Evolutionary conservation across 2,113 vertebrate species (phyloP), one percentile per base, ranked within the genome.

Genomic region (Pithys albifrons): DNA sequence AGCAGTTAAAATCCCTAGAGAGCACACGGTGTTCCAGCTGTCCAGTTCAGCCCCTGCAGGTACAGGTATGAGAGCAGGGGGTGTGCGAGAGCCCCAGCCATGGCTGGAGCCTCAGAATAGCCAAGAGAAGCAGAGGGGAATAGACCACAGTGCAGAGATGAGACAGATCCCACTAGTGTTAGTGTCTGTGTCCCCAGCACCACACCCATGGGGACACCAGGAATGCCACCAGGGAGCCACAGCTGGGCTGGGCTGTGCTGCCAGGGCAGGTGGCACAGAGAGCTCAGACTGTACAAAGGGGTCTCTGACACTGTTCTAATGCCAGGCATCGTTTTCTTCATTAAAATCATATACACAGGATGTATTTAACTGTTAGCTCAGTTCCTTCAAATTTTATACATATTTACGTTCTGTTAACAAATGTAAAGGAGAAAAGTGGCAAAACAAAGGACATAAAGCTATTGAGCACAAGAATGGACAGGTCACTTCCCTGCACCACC

Each of bases 321-420:
- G 97, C 98, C 98, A 98, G 98, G 96, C 97, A 99, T 98, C 98
- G 96, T 98, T 96, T 98, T 99, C 99, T 98, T 99, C 98, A 98
- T 99, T 99, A 98, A 99, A 99, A 99, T 99, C 99, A 99, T 99
- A 98, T 98, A 99, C 99, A 98, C 98, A 98, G 97, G 98, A 98
- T 96, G 98, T 98, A 98, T 98, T 96, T 98, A 97, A 98, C 98
- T 97, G 98, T 99, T 99, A 99, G 98, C 98, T 99, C 98, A 91
- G 98, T 98, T 99, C 98, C 98, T 99, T 99, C 98, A 98, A 97
- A 99, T 98, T 99, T 98, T 99, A 99, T 99, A 99, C 98, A 99
- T 99, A 99, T 99, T 98, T 99, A 99, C 98, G 96, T 97, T 98
- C 96, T 97, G 98, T 97, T 97, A 98, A 98, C 97, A 96, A 96